Percentiles rank a stretch among this genome's conserved stretches.
Evolutionary conservation across 92 coral and sea anemone genomes (phyloP).

Genomic region (Zoanthus solanderi): DNA sequence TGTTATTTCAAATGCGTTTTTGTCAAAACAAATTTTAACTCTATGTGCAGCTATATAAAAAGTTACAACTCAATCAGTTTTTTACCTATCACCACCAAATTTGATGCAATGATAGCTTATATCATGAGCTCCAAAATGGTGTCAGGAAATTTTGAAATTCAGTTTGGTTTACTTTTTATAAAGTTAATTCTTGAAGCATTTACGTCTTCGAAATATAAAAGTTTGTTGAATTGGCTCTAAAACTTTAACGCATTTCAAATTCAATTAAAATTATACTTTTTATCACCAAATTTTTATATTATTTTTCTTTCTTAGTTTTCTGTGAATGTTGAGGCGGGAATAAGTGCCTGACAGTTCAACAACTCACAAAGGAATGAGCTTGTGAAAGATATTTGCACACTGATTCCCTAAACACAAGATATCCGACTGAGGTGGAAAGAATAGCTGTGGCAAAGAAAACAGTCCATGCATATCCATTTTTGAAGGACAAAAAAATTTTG

Average conservation of each 20-base stretch:
- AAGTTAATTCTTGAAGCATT: background rate
- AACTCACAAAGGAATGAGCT: slow-evolving; percentile 56
- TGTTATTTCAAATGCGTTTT: background rate
- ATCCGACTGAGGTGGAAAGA: slow-evolving; percentile 61
- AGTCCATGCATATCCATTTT: slow-evolving; percentile 49
- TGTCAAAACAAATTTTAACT: background rate
- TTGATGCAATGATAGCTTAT: background rate
- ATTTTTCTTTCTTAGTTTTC: slow-evolving; percentile 55
- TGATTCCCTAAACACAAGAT: slow-evolving; percentile 59
- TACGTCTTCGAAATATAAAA: too few relatives aligned
- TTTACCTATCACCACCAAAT: background rate
- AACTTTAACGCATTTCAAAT: background rate
- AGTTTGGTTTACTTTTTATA: background rate
- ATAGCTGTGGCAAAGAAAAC: slow-evolving; percentile 42
- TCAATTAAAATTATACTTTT: background rate
- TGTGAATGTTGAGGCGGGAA: slow-evolving; percentile 59
- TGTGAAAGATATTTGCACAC: slow-evolving; percentile 56
- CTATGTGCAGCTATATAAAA: too few relatives aligned
- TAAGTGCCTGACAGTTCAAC: slow-evolving; percentile 30
- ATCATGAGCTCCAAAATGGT: too few relatives aligned
- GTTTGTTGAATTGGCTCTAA: too few relatives aligned
- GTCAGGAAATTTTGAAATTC: too few relatives aligned
- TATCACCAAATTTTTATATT: background rate
- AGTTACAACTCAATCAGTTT: background rate
- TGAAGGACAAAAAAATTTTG: slow-evolving; percentile 50